Conservation (phyloP, 2,888 invertebrate species). For the Caenorhabditis imperialis region DNA sequence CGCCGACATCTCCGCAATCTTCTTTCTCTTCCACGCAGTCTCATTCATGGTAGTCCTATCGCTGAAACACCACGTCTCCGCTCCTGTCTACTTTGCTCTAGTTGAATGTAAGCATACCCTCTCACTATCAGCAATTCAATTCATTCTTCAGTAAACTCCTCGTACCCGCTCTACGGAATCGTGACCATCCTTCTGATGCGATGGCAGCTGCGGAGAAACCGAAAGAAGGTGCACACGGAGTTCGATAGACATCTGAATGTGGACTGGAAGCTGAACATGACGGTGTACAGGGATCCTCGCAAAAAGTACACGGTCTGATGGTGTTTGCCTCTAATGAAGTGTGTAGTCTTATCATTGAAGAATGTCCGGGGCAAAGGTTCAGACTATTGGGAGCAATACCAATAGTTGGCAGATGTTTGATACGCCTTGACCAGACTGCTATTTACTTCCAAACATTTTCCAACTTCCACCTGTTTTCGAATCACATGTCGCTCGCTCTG, state of each 20-base stretch:
- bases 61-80: constrained; percentile 2
- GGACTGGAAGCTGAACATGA: constrained; percentile 11
- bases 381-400: too few species aligned
- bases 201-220: constrained; percentile 8
- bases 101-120: constrained; percentile 6
- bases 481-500: too few species aligned
- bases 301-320: too few species aligned
- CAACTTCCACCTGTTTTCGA: too few species aligned
- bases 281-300: too few species aligned
- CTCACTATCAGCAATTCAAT: too few species aligned
- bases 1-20: constrained; percentile 13
- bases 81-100: constrained; percentile 15
- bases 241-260: constrained; percentile 4
- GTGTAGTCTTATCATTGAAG: too few species aligned
- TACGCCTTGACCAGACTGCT: too few species aligned
- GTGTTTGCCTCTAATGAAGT: too few species aligned
- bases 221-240: constrained; percentile 4
- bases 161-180: constrained; percentile 21
- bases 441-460: too few species aligned
- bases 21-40: constrained; percentile 13
- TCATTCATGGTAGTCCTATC: constrained; percentile 8
- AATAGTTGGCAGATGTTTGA: too few species aligned
- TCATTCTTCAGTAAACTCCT: constrained; percentile 28
- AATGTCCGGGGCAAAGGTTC: too few species aligned
- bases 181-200: constrained; percentile 11